Evolutionary conservation across 2,888 invertebrate genomes (phyloP).

Genomic region (Stegana nigrithorax): DNA sequence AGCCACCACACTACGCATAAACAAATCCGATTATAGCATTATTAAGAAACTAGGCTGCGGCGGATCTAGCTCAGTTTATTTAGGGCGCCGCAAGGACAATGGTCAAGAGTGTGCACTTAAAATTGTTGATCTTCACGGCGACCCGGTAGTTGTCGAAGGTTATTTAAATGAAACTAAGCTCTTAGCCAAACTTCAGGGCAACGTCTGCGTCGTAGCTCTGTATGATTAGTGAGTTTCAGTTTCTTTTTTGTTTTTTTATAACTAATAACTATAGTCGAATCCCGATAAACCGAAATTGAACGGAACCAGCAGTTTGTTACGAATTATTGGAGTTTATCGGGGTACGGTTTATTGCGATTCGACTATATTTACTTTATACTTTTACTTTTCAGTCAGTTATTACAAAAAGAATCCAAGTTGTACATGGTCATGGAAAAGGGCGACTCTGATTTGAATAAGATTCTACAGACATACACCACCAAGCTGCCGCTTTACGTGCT

Average conservation of each 20-base stretch:
- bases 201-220: slow-evolving; percentile 84
- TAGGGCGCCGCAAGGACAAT: slow-evolving; percentile 55
- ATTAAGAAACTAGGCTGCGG: slow-evolving; percentile 84
- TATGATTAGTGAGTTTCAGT: slow-evolving; percentile 83
- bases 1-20: slow-evolving; percentile 73
- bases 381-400: slow-evolving; percentile 76
- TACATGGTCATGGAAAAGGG: slow-evolving; percentile 94
- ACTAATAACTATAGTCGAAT: too few relatives aligned
- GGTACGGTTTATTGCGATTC: too few relatives aligned
- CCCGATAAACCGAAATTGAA: too few relatives aligned
- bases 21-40: slow-evolving; percentile 79
- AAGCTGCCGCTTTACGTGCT: slow-evolving; percentile 80
- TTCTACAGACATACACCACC: slow-evolving; percentile 74
- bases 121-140: slow-evolving; percentile 82
- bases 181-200: slow-evolving; percentile 83
- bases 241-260: too few relatives aligned
- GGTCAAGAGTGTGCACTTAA: slow-evolving; percentile 64
- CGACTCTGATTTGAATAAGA: slow-evolving; percentile 86
- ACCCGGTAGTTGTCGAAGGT: slow-evolving; percentile 78
- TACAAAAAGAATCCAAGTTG: slow-evolving; percentile 74
- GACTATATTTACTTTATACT: too few relatives aligned
- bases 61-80: slow-evolving; percentile 87
- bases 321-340: too few relatives aligned
- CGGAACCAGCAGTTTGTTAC: too few relatives aligned
- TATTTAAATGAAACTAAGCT: slow-evolving; percentile 91